These are phyloP conservation scores for Rhynchomys soricoides DNA, from an alignment of 2,113 vertebrate species.

Conservation along the genomic window DNA sequence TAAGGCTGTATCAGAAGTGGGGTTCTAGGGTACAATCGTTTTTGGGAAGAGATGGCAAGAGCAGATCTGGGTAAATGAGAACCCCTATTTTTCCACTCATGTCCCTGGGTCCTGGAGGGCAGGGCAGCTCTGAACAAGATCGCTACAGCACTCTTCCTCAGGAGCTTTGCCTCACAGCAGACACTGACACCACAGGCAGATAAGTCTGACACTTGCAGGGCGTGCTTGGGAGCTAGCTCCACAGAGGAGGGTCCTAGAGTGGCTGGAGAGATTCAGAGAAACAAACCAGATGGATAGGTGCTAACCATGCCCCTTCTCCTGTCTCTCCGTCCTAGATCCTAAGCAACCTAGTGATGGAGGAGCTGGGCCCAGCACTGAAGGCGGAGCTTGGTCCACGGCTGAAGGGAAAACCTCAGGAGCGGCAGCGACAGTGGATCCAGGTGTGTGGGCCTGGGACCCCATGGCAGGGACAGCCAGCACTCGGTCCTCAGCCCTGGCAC, in stretches of 20 bases:
- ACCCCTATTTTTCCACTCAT: background rate
- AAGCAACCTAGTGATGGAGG: slow-evolving; percentile 97
- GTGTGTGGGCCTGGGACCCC: slow-evolving; percentile 77
- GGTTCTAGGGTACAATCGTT: background rate
- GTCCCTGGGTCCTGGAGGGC: background rate
- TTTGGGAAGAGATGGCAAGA: background rate
- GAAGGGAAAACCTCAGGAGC: slow-evolving; percentile 94
- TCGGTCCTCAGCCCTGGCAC: fast-evolving
- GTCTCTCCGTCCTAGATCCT: slow-evolving; percentile 87
- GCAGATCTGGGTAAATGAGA: background rate
- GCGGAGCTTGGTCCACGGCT: slow-evolving; percentile 90
- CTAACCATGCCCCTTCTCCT: background rate
- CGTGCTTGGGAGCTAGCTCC: background rate
- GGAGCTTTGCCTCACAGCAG: slow-evolving; percentile 5
- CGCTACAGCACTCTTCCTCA: background rate
- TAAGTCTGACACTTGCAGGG: background rate
- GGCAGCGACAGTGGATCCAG: slow-evolving; percentile 94
- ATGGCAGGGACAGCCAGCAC: fast-evolving
- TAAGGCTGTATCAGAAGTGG: fast-evolving
- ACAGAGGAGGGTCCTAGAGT: background rate
- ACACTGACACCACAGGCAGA: background rate
- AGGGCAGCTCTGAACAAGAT: background rate
- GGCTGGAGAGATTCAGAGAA: background rate
- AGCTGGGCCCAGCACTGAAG: slow-evolving; percentile 91
- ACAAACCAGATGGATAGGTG: background rate